phyloP scores from a whole-genome alignment of 2,113 vertebrate genomes.

The Puma concolor region DNA sequence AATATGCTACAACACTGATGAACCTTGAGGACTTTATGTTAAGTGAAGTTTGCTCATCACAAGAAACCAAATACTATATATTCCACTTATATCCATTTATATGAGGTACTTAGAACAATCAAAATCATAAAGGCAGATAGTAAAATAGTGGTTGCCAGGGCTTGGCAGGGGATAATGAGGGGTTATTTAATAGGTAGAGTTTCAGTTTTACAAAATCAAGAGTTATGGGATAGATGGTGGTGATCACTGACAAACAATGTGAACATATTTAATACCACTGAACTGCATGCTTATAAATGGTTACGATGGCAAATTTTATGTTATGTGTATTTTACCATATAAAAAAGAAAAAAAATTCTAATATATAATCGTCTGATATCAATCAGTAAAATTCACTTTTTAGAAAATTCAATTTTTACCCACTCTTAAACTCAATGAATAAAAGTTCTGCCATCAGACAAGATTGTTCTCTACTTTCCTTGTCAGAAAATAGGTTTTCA shows the following conservation, averaged over 20 bases:
- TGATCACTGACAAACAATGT: too few relatives aligned
- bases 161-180: too few relatives aligned
- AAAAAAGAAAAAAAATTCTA: neutral
- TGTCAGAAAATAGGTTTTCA: neutral
- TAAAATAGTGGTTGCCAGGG: too few relatives aligned
- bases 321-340: neutral
- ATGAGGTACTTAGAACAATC: neutral
- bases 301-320: neutral
- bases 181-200: too few relatives aligned
- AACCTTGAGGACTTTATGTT: neutral
- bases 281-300: neutral
- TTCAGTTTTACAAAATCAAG: too few relatives aligned
- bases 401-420: neutral
- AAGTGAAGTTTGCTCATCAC: neutral
- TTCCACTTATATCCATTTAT: neutral
- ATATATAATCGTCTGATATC: neutral
- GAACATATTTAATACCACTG: neutral
- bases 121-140: too few relatives aligned
- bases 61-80: neutral
- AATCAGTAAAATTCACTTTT: conserved; percentile 41
- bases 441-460: neutral
- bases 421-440: neutral
- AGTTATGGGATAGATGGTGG: too few relatives aligned
- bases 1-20: neutral
- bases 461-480: neutral